Evolutionary conservation across 1,140 invertebrate genomes (phyloP), one percentile per base, ranked within the genome.

Genomic region (Solenopsis fugax): DNA sequence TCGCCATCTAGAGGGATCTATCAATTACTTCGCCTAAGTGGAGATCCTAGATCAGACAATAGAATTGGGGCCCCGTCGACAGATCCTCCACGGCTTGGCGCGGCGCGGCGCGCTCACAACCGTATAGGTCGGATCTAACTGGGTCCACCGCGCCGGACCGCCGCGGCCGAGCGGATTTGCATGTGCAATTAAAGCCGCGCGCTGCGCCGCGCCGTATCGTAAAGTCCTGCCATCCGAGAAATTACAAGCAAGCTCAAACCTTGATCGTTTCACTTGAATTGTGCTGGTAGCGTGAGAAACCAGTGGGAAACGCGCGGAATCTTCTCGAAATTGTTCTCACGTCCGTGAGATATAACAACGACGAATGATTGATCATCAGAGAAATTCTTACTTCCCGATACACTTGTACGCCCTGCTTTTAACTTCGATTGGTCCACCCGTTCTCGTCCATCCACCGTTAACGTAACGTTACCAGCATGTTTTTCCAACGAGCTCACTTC

Each of bases 1-100:
- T 80, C 90, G 77, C 82, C 76, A 78, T 85, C 84, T 56, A 75
- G 67, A 92, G 82, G 87, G 91, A 92, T 93, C 92, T 93, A 92
- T 93, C 92, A 93, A 93, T 93, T 93, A 93, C 91, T 89, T 85
- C 21, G 88, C 56, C 87, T 91, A 92, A 93, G 92, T 92, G 92
- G 92, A 81, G 77, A 92, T 92, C 90, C 90, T 91, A 90, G 91
- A 92, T 92, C 91, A 77, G 91, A 93, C 92, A 93, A 93, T 91
- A 92, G 92, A 93, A 93, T 93, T 92, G 90, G 80, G 64, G 69
- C 80, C 88, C 80, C 84, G 77, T 54, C 69, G 82, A 62, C 82
- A 60, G 84, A 86, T 88, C 82, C 71, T 62, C 81, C 80, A 21
- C 75, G 88, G 52, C 29, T 0, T 2, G 29, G 29, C 29, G 29